Percentiles rank a stretch among this genome's conserved stretches.
These are phyloP conservation scores for Apamea epomidion DNA, from an alignment of 2,888 invertebrate genomes.

Conservation along the genomic window DNA sequence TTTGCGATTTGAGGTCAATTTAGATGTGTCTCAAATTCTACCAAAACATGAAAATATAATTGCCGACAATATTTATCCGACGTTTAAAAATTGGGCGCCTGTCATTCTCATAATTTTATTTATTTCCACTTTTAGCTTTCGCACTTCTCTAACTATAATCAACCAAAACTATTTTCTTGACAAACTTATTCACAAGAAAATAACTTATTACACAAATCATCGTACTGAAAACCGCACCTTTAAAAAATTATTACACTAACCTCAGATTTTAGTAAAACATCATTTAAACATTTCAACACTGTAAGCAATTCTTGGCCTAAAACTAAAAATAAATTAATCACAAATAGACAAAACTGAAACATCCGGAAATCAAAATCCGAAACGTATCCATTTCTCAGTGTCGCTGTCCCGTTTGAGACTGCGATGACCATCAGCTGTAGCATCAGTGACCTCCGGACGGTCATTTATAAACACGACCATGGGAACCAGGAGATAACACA, in stretches of 20 bases:
- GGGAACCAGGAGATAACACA: conserved; percentile 87
- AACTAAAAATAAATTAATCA: not conserved
- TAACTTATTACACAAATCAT: not conserved
- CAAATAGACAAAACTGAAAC: conserved; percentile 13
- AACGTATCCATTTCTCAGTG: conserved; percentile 58
- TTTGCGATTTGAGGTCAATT: not conserved
- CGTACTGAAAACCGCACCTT: not conserved
- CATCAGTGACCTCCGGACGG: conserved; percentile 86
- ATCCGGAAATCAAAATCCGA: conserved; percentile 45
- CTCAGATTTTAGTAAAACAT: not conserved
- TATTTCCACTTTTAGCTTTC: not conserved
- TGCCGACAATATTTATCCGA: not conserved
- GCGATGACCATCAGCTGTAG: conserved; percentile 86
- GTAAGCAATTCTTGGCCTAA: not conserved
- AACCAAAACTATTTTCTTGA: not conserved
- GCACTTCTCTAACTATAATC: not conserved
- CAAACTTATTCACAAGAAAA: not conserved
- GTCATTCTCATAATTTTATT: not conserved
- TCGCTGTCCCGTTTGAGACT: conserved; percentile 70
- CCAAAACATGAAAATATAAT: not conserved
- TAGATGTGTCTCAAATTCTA: not conserved
- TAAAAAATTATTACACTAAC: not conserved
- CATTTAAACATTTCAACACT: too few relatives aligned
- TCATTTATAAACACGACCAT: conserved; percentile 87
- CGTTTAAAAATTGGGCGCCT: not conserved